Evolutionary conservation across 2,797 vertebrate species (phyloP), one percentile per base, ranked within the genome.

Genomic region (Dendrocincla tyrannina): DNA sequence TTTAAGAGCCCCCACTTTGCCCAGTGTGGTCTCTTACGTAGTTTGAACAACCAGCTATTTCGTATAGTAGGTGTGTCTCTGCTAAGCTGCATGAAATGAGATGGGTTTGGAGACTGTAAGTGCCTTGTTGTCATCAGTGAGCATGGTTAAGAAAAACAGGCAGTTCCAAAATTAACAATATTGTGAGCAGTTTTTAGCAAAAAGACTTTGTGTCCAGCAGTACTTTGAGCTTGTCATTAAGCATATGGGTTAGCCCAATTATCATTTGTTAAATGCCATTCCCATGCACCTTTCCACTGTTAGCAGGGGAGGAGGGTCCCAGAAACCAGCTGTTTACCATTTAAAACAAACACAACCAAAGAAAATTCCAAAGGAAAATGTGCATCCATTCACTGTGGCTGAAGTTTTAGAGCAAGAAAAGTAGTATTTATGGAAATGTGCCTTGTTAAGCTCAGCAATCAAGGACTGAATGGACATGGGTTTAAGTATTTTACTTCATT

Each of bases 221-320:
- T 89, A 72, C 22, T 94, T 94, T 58, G 66, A 94, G 75, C 33
- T 67, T 46, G 58, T 56, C 2, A 4, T 53, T 52, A 60, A 66
- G 59, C 17, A 27, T 68, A 79, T 67, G 59, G 32, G 32, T 79
- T 85, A 69, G 46, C 58, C 89, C 39, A 69, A 7, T 76, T 79
- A 76, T 5, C 8, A 5, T 75, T 88, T 14, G 9, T 76, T 85
- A 78, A 59, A 73, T 89, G 67, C 73, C 19, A 52, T 77, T 94
- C 27, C 52, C 32, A 70, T 69, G 27, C 39, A 90, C 89, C 58
- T 92, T 95, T 75, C 42, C 14, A 7, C 89, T 78, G 44, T 86
- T 81, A 84, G 35, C 35, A 35, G 32, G 24, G 72, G 37, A 66
- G 67, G 32, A 88, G 32, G 12, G 62, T 77, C 69, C 93, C 62